A percentile compares a stretch with the other conserved stretches of the same genome.
These are phyloP conservation scores for Trachythela sp. DNA, from an alignment of 64 coral and sea anemone species.

Conservation along the genomic window DNA sequence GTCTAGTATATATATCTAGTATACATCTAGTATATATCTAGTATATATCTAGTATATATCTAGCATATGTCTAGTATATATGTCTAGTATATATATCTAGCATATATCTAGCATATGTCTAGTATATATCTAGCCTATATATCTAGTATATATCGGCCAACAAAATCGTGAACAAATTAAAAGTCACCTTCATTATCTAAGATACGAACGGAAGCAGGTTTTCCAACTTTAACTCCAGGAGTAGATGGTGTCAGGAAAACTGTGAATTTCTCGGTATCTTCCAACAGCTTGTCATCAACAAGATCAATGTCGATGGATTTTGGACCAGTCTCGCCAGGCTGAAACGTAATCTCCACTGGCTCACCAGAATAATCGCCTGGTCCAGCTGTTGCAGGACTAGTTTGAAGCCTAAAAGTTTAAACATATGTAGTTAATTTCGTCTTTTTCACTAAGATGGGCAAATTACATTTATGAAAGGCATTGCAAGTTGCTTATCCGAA, in stretches of 20 bases:
- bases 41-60: too few species aligned
- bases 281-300: background rate
- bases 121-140: too few species aligned
- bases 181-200: constrained; percentile 8
- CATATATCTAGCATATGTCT: too few species aligned
- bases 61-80: too few species aligned
- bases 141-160: too few species aligned
- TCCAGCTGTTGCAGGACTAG: background rate
- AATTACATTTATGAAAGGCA: background rate
- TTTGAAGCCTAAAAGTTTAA: background rate
- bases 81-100: too few species aligned
- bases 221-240: background rate
- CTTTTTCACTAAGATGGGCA: background rate
- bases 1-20: too few species aligned
- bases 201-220: background rate
- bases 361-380: background rate
- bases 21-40: too few species aligned
- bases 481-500: too few species aligned
- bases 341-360: background rate
- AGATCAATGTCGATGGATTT: background rate
- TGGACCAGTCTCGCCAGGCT: constrained; percentile 14
- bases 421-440: background rate
- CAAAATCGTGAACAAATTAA: too few species aligned
- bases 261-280: background rate
- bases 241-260: background rate